Evolutionary conservation across 2,797 vertebrate genomes (phyloP), one percentile per base, ranked within the genome.

Genomic region (Poeciliopsis gracilis): DNA sequence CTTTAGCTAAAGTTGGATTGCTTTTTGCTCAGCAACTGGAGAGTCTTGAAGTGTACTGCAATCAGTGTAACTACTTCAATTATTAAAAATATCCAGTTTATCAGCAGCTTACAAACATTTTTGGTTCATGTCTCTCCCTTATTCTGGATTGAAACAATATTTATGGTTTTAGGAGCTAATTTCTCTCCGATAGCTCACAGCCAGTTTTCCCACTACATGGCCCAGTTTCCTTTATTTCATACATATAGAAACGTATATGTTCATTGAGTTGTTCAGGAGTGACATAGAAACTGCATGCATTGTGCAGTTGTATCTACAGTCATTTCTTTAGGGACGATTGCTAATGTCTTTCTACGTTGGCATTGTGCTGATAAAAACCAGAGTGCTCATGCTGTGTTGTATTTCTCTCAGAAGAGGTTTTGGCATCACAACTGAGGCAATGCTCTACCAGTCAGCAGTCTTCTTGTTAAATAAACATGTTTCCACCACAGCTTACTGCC

Each of bases 81-180:
- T 82, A 90, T 89, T 88, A 84, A 92, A 89, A 84, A 92, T 79
- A 30, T 84, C 87, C 82, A 83, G 15, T 73, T 76, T 36, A 81
- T 15, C 78, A 90, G 77, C 81, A 81, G 83, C 28, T 73, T 70
- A 3, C 86, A 66, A 78, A 87, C 74, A 76, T 77, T 75, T 72
- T 15, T 0, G 38, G 72, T 79, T 80, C 46, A 13, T 46, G 46
- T 76, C 55, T 78, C 75, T 75, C 30, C 10, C 61, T 51, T 82
- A 63, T 51, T 46, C 47, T 80, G 5, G 15, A 76, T 72, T 83
- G 80, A 23, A 51, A 85, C 36, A 84, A 43, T 72, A 79, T 61
- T 84, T 67, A 73, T 47, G 36, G 66, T 75, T 78, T 43, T 63
- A 72, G 30, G 66, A 28, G 67, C 51, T 49, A 20, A 18, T 70